phyloP scores from a whole-genome alignment of 1,140 invertebrate species.

The Drosophila takahashii region DNA sequence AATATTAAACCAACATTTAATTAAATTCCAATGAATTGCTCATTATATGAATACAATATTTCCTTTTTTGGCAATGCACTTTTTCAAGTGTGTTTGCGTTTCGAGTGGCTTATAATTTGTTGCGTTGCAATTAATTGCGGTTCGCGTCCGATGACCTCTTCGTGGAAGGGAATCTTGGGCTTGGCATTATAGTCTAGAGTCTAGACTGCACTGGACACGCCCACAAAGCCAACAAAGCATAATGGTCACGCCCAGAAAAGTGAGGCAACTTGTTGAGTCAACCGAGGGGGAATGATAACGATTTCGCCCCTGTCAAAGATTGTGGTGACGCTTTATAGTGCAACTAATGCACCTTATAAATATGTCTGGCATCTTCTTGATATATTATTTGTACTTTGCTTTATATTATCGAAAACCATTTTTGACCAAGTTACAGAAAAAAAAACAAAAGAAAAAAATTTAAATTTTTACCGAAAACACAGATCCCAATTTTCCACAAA shows the following conservation, averaged over 20 bases:
- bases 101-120: constrained; percentile 9
- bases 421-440: too few species aligned
- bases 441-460: too few species aligned
- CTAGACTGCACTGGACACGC: constrained; percentile 15
- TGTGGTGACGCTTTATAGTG: neutral
- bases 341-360: too few species aligned
- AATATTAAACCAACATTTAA: neutral
- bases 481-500: too few species aligned
- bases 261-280: constrained; percentile 19
- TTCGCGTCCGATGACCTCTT: constrained; percentile 13
- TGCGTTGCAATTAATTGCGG: constrained; percentile 19
- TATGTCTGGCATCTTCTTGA: too few species aligned
- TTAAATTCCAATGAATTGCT: too few species aligned
- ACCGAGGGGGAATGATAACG: neutral
- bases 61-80: neutral
- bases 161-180: constrained; percentile 3
- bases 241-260: neutral
- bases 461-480: too few species aligned
- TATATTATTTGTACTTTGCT: too few species aligned
- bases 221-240: neutral
- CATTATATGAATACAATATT: neutral
- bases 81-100: neutral
- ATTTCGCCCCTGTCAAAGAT: neutral
- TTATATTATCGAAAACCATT: too few species aligned
- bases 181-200: neutral